phyloP scores from a whole-genome alignment of 2,888 invertebrate genomes.

The Cerceris ruficornis region DNA sequence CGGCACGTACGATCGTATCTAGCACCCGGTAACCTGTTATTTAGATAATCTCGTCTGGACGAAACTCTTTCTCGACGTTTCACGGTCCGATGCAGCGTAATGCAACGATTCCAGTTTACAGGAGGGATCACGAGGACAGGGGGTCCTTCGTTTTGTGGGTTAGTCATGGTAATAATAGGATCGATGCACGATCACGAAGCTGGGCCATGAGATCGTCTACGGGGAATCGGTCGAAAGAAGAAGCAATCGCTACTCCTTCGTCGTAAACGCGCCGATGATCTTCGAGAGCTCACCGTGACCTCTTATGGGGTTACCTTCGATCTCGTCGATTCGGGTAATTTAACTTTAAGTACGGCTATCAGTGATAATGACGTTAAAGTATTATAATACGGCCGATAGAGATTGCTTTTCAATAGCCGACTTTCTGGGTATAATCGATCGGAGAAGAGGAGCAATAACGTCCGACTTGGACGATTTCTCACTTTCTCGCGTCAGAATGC shows the following conservation, averaged over 20 bases:
- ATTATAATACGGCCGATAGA: slow-evolving; percentile 34
- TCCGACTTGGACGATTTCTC: not conserved
- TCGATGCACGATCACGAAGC: slow-evolving; percentile 54
- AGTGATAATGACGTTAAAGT: slow-evolving; percentile 41
- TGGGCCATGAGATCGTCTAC: slow-evolving; percentile 40
- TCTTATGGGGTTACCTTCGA: slow-evolving; percentile 24
- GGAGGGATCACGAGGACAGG: slow-evolving; percentile 31
- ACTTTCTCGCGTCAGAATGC: not conserved
- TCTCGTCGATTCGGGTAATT: slow-evolving; percentile 52
- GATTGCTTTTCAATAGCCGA: slow-evolving; percentile 28
- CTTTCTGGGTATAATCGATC: not conserved
- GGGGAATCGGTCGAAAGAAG: slow-evolving; percentile 32
- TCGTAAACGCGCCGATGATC: slow-evolving; percentile 35
- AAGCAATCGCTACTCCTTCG: slow-evolving; percentile 21
- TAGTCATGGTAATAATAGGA: slow-evolving; percentile 53
- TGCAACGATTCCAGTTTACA: slow-evolving; percentile 30
- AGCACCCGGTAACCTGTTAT: slow-evolving; percentile 24
- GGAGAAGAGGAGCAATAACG: not conserved
- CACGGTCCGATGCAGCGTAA: slow-evolving; percentile 52
- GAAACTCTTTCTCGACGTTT: slow-evolving; percentile 26
- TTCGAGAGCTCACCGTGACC: slow-evolving; percentile 25
- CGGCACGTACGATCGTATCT: slow-evolving; percentile 14
- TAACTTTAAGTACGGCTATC: slow-evolving; percentile 35
- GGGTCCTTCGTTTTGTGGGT: slow-evolving; percentile 44
- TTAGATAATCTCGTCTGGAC: slow-evolving; percentile 26